Evolutionary conservation across 2,797 vertebrate genomes (phyloP), one percentile per base, ranked within the genome.

Genomic region (Coendou prehensilis): DNA sequence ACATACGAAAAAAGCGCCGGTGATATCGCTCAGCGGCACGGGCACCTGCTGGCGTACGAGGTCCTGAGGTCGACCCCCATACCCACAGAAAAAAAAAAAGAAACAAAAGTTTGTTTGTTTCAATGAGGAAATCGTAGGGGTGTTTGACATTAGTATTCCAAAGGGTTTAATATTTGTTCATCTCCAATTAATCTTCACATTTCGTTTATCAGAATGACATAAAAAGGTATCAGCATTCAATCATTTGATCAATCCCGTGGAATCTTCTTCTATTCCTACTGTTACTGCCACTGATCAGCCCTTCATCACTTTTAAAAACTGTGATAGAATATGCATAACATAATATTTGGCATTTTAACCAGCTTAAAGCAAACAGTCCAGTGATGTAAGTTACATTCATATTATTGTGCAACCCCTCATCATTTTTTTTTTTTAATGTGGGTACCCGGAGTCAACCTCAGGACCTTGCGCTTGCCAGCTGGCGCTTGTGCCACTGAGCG

Each of bases 181-280:
- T 83, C 30, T 79, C 76, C 5, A 80, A 45, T 56, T 67, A 20
- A 20, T 52, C 26, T 64, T 47, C 10, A 30, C 26, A 23, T 87
- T 95, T 89, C 89, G 50, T 75, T 87, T 30, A 18, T 2, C 33
- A 47, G 78, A 56, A 79, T 18, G 8, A 71, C 59, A 59, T 69
- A 76, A 85, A 93, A 73, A 89, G 37, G 8, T 56, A 37, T 56
- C 26, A 59, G 30, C 30, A 30, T 63, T 76, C 52, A 67, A 6
- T 80, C 61, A 87, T 79, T 91, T 91, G 23, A 73, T 86, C 64
- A 56, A 18, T 45, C 18, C 45, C 52, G 9, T 14, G 73, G 59
- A 94, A 57, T 59, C 67, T 87, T 96, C 50, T 87, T 83, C 57
- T 75, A 63, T 63, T 83, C n/a, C 30, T 57, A 63, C 59, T 84